Evolutionary conservation across 2,113 vertebrate genomes (phyloP).

Genomic region (Okapia johnstoni): DNA sequence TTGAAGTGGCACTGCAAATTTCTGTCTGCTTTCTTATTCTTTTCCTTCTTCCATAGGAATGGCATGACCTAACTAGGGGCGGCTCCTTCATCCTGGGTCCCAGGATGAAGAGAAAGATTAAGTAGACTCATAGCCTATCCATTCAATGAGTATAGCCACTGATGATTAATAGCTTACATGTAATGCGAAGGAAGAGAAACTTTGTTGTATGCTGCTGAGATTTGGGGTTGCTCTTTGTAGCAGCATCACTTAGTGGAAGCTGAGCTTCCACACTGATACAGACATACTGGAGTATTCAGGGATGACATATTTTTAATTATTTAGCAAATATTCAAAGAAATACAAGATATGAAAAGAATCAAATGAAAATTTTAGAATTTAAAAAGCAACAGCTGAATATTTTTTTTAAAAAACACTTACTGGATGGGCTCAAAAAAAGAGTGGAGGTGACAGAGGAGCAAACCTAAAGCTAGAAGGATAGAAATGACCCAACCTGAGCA

Average conservation of each 20-base stretch:
- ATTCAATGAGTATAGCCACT: neutral
- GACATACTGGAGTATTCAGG: neutral
- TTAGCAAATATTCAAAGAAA: neutral
- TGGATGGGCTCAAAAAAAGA: neutral
- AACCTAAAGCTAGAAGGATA: neutral
- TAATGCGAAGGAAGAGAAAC: neutral
- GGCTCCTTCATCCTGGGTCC: neutral
- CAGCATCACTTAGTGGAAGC: neutral
- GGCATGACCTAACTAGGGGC: neutral
- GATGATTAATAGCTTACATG: neutral
- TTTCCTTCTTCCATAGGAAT: neutral
- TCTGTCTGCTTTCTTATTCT: neutral
- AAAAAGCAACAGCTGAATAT: neutral
- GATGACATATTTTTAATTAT: neutral
- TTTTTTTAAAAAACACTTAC: neutral
- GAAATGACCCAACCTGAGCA: neutral
- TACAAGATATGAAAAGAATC: neutral
- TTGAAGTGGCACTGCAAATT: neutral
- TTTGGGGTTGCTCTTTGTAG: neutral
- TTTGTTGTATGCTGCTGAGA: neutral
- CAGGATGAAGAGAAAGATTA: neutral
- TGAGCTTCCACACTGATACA: neutral
- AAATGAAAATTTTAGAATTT: neutral
- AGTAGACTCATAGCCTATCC: neutral
- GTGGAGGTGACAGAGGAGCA: neutral